These are phyloP conservation scores for Lophura swinhoii DNA, from an alignment of 2,797 vertebrate genomes.

Conservation along the genomic window DNA sequence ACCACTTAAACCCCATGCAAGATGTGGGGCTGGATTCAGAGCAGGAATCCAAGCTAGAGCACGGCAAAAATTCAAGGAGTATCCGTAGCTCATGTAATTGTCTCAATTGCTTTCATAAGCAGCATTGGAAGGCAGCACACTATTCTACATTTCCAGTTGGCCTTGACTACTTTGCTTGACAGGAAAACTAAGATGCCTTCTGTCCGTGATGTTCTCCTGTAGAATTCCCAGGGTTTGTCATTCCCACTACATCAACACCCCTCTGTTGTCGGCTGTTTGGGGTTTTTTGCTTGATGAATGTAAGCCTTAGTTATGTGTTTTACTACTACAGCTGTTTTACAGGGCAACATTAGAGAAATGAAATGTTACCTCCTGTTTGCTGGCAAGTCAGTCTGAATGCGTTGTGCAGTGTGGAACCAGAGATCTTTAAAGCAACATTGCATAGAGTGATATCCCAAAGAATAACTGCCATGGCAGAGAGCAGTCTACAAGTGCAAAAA, in stretches of 20 bases:
- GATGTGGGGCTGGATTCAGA: neutral
- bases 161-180: neutral
- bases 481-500: neutral
- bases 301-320: neutral
- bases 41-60: neutral
- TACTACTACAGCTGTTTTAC: neutral
- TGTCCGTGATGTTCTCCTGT: neutral
- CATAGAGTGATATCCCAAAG: neutral
- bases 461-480: neutral
- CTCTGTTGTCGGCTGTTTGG: neutral
- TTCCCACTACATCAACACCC: neutral
- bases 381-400: neutral
- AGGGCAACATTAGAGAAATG: neutral
- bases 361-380: neutral
- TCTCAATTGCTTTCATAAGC: conserved; percentile 6
- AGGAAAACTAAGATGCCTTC: neutral
- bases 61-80: neutral
- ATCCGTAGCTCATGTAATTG: neutral
- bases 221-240: neutral
- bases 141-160: neutral
- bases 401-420: neutral
- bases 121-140: neutral
- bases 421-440: neutral
- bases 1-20: neutral
- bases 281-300: neutral